Evolutionary conservation across 2,113 vertebrate species (phyloP).

Genomic region (Poeciliopsis occidentalis): DNA sequence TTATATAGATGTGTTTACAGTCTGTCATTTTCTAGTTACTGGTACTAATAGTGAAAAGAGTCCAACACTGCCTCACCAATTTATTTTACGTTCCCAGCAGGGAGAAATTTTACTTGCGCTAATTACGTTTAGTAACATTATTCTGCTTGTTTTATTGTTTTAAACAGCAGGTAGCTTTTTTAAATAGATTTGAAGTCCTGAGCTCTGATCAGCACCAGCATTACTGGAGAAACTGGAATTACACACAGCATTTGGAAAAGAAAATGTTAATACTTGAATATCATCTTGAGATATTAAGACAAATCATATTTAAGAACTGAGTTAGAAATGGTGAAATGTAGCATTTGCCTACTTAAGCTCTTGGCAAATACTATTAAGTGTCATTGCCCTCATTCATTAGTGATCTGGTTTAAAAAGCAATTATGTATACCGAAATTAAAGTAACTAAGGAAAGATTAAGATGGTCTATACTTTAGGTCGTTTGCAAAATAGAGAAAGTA

Average conservation of each 20-base stretch:
- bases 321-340: background rate
- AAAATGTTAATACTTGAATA: too few relatives aligned
- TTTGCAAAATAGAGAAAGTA: constrained; percentile 31
- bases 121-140: constrained; percentile 33
- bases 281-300: constrained; percentile 2
- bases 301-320: constrained; percentile 12
- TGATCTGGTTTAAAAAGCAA: background rate
- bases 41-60: constrained; percentile 9
- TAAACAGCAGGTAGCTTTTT: background rate
- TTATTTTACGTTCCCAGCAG: constrained; percentile 1
- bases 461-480: constrained; percentile 31
- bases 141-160: constrained; percentile 19
- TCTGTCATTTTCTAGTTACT: constrained; percentile 22
- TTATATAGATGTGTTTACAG: background rate
- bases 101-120: constrained; percentile 27
- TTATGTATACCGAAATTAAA: too few relatives aligned
- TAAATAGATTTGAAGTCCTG: constrained; percentile 26
- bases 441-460: too few relatives aligned
- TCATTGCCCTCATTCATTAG: background rate
- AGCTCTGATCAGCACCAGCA: too few relatives aligned
- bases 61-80: background rate
- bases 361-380: background rate
- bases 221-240: too few relatives aligned
- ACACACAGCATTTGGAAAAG: too few relatives aligned
- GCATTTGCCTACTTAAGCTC: background rate